Conservation (phyloP, 2,797 vertebrate genomes). For the Eulemur rubriventer region DNA sequence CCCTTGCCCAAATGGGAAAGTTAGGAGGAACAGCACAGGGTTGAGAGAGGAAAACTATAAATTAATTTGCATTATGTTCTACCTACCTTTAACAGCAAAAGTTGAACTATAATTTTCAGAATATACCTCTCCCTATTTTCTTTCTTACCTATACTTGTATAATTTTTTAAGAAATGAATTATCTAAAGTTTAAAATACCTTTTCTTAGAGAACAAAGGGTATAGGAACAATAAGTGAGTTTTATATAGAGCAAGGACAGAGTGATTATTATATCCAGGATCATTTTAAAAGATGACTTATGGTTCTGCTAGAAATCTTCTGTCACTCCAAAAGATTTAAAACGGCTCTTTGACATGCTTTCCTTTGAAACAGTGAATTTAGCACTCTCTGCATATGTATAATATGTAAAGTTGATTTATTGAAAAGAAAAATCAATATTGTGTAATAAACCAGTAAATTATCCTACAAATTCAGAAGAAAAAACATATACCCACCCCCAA, state of each 20-base stretch:
- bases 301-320: conserved; percentile 34
- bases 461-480: conserved; percentile 14
- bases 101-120: conserved; percentile 16
- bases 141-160: not conserved
- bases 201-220: not conserved
- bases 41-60: not conserved
- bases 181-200: not conserved
- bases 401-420: conserved; percentile 40
- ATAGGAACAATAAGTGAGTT: not conserved
- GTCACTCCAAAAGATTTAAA: conserved; percentile 48
- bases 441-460: conserved; percentile 37
- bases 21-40: not conserved
- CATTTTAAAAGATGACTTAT: conserved; percentile 45
- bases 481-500: not conserved
- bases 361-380: conserved; percentile 17
- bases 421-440: conserved; percentile 56
- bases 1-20: not conserved
- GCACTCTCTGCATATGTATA: not conserved
- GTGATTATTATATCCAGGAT: not conserved
- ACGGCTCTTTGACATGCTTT: conserved; percentile 14
- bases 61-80: conserved; percentile 48
- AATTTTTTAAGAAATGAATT: not conserved
- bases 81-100: not conserved
- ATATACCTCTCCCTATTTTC: not conserved
- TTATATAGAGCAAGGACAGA: not conserved